phyloP scores from a whole-genome alignment of 2,113 vertebrate species.

The Oostethus manadensis region DNA sequence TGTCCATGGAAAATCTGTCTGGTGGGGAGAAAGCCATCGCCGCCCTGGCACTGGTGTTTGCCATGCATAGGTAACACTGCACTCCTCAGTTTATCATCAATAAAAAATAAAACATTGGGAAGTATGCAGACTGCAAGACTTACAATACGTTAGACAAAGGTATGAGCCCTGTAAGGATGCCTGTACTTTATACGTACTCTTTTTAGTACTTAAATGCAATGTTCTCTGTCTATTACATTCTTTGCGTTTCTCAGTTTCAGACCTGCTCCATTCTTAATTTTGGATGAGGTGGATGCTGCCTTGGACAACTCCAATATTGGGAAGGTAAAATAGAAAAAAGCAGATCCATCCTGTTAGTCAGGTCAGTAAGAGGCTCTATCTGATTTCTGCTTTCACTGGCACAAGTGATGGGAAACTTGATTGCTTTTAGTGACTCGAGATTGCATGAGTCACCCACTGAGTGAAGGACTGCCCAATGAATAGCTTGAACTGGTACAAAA shows the following conservation, averaged over 20 bases:
- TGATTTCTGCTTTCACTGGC: neutral
- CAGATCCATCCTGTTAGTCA: neutral
- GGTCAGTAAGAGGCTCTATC: neutral
- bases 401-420: no score
- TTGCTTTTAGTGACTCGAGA: no score
- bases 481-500: no score
- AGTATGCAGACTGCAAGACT: no score
- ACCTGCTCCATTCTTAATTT: slow-evolving; percentile 87
- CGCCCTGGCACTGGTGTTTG: slow-evolving; percentile 88
- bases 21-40: slow-evolving; percentile 92
- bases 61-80: slow-evolving; percentile 82
- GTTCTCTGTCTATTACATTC: no score
- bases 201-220: no score
- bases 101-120: neutral
- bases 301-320: slow-evolving; percentile 91
- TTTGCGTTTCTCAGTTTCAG: slow-evolving; percentile 73
- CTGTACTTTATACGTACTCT: no score
- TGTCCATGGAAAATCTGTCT: slow-evolving; percentile 94
- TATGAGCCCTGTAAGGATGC: no score
- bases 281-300: slow-evolving; percentile 94
- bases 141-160: no score
- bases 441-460: no score
- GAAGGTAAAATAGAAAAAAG: slow-evolving; percentile 68
- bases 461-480: no score
- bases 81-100: neutral